Percentiles rank a stretch among this genome's conserved stretches.
These are phyloP conservation scores for Gallinago solitaria DNA, from an alignment of 2,797 vertebrate genomes.

Conservation along the genomic window DNA sequence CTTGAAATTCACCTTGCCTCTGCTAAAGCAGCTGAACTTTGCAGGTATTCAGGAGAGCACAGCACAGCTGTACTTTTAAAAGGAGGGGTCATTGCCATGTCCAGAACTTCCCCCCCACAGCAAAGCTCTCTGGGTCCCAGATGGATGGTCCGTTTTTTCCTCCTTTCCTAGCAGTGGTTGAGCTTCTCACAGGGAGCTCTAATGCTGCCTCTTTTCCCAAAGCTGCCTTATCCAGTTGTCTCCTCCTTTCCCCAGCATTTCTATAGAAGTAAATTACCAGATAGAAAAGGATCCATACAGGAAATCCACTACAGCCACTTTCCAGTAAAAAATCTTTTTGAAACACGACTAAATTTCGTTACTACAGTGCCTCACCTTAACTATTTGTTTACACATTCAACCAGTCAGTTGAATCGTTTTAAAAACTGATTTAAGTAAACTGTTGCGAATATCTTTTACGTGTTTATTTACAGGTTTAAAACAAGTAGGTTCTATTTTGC, in stretches of 20 bases:
- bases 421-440: not conserved
- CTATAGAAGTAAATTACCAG: not conserved
- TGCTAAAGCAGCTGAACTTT: not conserved
- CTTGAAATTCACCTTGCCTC: fast-evolving
- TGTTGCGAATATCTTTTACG: not conserved
- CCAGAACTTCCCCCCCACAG: not conserved
- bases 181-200: not conserved
- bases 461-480: not conserved
- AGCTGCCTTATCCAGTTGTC: not conserved
- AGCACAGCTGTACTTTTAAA: not conserved
- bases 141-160: not conserved
- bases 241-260: not conserved
- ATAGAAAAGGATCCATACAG: not conserved
- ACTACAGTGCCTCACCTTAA: not conserved
- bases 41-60: not conserved
- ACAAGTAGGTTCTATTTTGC: not conserved
- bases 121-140: not conserved
- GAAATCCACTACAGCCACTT: not conserved
- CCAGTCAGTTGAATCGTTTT: not conserved
- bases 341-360: not conserved
- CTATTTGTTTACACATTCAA: not conserved
- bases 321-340: not conserved
- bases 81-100: not conserved
- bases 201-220: not conserved
- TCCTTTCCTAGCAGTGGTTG: not conserved